Conservation (phyloP, 2,113 vertebrate genomes). For the Tricholaema leucomelas region DNA sequence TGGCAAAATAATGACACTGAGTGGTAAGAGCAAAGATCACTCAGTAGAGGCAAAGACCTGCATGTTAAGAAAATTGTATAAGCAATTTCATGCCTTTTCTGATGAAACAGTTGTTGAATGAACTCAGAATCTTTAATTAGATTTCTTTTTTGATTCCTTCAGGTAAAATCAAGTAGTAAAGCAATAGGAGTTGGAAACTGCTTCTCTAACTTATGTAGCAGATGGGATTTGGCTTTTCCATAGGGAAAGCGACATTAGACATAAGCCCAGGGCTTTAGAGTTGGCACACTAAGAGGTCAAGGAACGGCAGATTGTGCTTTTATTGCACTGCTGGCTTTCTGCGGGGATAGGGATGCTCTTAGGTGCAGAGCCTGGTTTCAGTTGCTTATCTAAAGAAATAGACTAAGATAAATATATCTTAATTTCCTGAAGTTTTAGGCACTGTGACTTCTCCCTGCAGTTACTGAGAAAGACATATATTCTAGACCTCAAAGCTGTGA, state of each 20-base stretch:
- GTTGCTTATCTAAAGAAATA: neutral
- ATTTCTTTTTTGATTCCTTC: neutral
- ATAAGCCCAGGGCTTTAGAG: neutral
- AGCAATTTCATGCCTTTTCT: neutral
- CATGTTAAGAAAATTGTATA: neutral
- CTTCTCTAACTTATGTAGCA: accelerated
- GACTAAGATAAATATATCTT: neutral
- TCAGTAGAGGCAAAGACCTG: neutral
- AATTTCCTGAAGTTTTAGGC: neutral
- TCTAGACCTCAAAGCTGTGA: neutral
- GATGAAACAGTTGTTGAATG: neutral
- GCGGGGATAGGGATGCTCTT: neutral
- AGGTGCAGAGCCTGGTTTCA: neutral
- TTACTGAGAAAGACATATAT: neutral
- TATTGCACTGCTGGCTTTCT: neutral
- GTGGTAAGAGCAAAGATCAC: neutral
- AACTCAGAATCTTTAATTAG: neutral
- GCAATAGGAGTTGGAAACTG: accelerated
- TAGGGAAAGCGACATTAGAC: neutral
- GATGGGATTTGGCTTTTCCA: neutral
- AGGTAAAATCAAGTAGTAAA: neutral
- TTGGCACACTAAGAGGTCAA: neutral
- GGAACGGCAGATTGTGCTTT: neutral
- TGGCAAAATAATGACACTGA: constrained; percentile 17
- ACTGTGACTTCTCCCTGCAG: neutral